Percentiles rank a stretch among this genome's conserved stretches.
These are phyloP conservation scores for Danaus plexippus DNA, from an alignment of 1,140 invertebrate species.

Conservation along the genomic window DNA sequence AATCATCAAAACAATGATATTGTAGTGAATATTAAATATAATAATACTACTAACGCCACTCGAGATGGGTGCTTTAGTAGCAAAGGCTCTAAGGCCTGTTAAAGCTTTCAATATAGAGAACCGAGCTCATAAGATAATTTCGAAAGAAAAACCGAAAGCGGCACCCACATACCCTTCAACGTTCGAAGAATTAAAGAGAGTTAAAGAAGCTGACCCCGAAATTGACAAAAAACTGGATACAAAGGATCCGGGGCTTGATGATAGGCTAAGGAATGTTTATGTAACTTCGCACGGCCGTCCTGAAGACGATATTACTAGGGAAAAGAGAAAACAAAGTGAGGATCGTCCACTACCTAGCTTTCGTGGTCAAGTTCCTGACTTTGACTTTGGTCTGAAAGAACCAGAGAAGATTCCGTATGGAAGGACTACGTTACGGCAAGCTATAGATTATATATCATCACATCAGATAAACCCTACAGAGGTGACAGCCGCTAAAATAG, in stretches of 20 bases:
- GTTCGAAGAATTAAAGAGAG: conserved; percentile 74
- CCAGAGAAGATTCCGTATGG: conserved; percentile 68
- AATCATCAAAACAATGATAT: conserved; percentile 9
- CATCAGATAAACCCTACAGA: conserved; percentile 74
- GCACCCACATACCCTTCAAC: conserved; percentile 76
- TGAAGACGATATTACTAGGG: conserved; percentile 52
- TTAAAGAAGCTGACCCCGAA: conserved; percentile 74
- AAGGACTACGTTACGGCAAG: conserved; percentile 70
- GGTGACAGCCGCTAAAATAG: conserved; percentile 74
- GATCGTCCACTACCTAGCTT: conserved; percentile 43
- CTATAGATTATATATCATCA: conserved; percentile 74
- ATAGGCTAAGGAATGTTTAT: conserved; percentile 78
- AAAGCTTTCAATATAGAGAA: conserved; percentile 79
- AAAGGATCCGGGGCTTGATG: conserved; percentile 74
- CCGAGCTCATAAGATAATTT: conserved; percentile 78
- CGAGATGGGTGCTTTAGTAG: conserved; percentile 66
- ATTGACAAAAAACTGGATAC: conserved; percentile 72
- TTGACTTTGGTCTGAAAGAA: conserved; percentile 74
- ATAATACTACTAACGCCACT: conserved; percentile 45
- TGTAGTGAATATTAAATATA: conserved; percentile 12
- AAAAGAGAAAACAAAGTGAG: conserved; percentile 25
- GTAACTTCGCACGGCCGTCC: conserved; percentile 72
- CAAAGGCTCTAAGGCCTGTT: conserved; percentile 51
- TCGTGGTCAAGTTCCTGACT: conserved; percentile 32
- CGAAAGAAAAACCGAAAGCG: conserved; percentile 76